Evolutionary conservation across 2,113 vertebrate genomes (phyloP).

Genomic region (Myocastor coypus): DNA sequence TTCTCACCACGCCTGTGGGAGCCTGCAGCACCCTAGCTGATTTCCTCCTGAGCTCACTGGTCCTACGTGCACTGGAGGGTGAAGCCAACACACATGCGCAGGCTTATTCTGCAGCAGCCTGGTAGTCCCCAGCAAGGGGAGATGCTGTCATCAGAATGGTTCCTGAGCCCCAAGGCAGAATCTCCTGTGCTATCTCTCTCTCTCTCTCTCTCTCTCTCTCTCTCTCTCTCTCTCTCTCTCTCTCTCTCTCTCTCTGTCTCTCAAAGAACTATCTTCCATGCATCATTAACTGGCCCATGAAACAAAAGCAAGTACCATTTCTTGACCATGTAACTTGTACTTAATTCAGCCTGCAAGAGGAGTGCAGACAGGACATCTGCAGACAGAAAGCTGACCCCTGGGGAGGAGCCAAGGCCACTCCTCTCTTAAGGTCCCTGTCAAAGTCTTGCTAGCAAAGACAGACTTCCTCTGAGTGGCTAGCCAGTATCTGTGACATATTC

Average conservation of each 20-base stretch:
- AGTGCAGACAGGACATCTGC: neutral
- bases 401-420: neutral
- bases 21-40: neutral
- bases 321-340: neutral
- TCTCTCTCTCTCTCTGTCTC: neutral
- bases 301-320: neutral
- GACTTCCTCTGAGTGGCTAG: neutral
- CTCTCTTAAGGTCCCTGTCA: neutral
- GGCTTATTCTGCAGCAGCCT: neutral
- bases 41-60: neutral
- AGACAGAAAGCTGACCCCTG: neutral
- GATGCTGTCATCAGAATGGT: neutral
- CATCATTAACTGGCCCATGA: neutral
- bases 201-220: too few species aligned
- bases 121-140: neutral
- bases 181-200: neutral
- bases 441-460: neutral
- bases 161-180: neutral
- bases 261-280: neutral
- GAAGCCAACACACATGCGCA: neutral
- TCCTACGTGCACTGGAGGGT: rapidly evolving
- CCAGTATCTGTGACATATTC: neutral
- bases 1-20: neutral
- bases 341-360: neutral
- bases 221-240: too few species aligned